Evolutionary conservation across 2,113 vertebrate genomes (phyloP).

Genomic region (Bubalus kerabau): DNA sequence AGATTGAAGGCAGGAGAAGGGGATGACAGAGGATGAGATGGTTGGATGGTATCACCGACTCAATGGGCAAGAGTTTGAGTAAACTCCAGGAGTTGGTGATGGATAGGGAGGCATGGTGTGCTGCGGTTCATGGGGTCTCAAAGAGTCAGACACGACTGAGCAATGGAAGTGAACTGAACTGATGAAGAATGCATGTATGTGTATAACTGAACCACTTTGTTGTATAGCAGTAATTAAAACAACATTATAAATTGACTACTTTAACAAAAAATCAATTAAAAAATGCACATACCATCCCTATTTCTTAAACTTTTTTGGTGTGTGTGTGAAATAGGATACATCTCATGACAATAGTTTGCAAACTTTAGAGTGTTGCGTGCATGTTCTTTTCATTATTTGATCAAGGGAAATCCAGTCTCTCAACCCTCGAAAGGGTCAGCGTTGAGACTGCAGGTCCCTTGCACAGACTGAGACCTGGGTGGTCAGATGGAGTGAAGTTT

Average conservation of each 20-base stretch:
- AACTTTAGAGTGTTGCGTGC: background rate
- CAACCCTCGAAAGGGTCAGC: background rate
- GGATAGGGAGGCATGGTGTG: background rate
- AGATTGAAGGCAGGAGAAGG: background rate
- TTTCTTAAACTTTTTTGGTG: background rate
- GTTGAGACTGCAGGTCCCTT: no score
- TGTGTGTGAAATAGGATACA: background rate
- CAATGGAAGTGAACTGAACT: background rate
- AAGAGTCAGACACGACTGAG: background rate
- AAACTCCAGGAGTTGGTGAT: background rate
- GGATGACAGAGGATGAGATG: background rate
- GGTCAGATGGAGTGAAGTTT: background rate
- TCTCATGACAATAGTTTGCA: background rate
- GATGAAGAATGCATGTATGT: background rate
- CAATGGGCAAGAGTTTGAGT: background rate
- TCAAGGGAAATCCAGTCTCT: background rate
- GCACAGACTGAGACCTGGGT: background rate
- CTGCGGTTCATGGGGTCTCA: background rate
- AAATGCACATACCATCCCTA: background rate
- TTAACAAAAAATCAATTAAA: background rate
- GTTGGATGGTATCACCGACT: background rate
- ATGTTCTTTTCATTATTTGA: background rate
- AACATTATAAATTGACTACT: background rate
- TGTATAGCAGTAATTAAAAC: background rate
- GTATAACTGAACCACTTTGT: background rate